phyloP scores from a whole-genome alignment of 2,797 vertebrate species.

The Lepus oiostolus region DNA sequence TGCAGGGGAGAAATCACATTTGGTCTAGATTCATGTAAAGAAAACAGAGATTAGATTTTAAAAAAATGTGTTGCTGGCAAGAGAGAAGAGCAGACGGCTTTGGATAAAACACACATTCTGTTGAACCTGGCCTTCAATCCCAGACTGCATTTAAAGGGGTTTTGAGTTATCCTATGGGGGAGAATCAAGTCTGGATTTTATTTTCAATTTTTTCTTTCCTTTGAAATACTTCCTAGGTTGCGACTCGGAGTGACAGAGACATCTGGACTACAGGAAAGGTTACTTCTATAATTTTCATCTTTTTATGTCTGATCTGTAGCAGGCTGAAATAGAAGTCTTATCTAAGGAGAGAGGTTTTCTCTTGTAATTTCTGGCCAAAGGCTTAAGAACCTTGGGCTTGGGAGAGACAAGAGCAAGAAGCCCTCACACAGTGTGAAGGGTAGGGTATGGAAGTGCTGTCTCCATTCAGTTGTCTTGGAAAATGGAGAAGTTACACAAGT shows the following conservation, averaged over 20 bases:
- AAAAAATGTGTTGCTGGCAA: slow-evolving; percentile 80
- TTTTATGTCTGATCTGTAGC: slow-evolving; percentile 27
- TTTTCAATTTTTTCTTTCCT: slow-evolving; percentile 61
- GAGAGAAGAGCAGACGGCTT: slow-evolving; percentile 76
- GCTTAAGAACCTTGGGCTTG: background rate
- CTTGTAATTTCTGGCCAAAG: slow-evolving; percentile 33
- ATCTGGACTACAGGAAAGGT: slow-evolving; percentile 63
- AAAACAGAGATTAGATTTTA: slow-evolving; percentile 84
- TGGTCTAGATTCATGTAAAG: slow-evolving; percentile 83
- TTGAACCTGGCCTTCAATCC: slow-evolving; percentile 74
- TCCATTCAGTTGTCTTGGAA: background rate
- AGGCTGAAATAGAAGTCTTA: slow-evolving; percentile 61
- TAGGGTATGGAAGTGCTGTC: background rate
- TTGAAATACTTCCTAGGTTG: slow-evolving; percentile 57
- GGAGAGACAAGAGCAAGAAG: background rate
- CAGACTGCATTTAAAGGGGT: slow-evolving; percentile 69
- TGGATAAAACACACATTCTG: slow-evolving; percentile 74
- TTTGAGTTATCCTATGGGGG: slow-evolving; percentile 56
- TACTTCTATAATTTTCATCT: slow-evolving; percentile 44
- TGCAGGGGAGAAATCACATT: slow-evolving; percentile 84
- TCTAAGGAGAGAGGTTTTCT: background rate
- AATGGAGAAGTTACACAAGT: background rate
- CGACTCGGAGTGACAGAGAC: slow-evolving; percentile 53
- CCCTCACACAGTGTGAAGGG: background rate
- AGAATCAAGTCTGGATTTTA: slow-evolving; percentile 66